Evolutionary conservation across 2,888 invertebrate genomes (phyloP).

Genomic region (Cheilosia vernalis): DNA sequence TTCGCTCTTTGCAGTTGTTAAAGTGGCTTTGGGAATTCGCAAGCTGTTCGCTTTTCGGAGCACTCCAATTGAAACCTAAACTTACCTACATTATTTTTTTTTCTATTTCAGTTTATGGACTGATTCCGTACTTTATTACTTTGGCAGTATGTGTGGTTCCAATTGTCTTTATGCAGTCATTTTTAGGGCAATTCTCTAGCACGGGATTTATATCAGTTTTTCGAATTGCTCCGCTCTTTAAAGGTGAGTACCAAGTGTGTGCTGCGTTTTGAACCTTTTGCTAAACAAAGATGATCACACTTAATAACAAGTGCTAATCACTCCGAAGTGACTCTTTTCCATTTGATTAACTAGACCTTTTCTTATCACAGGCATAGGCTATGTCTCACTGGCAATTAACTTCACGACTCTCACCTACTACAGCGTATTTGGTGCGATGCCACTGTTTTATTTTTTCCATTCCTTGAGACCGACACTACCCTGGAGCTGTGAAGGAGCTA

Average conservation of each 20-base stretch:
- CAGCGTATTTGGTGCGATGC: constrained; percentile 80
- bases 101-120: constrained; percentile 74
- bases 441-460: constrained; percentile 89
- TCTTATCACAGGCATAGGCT: constrained; percentile 90
- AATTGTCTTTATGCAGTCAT: constrained; percentile 93
- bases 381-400: constrained; percentile 91
- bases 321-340: too few species aligned
- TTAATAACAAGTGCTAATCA: neutral
- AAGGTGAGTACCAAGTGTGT: constrained; percentile 7
- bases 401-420: constrained; percentile 91
- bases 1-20: too few species aligned
- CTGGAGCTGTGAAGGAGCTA: constrained; percentile 89
- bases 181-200: constrained; percentile 93
- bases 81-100: neutral
- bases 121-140: constrained; percentile 84
- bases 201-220: constrained; percentile 92
- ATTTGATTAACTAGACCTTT: neutral
- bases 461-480: constrained; percentile 87
- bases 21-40: too few species aligned
- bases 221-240: constrained; percentile 84
- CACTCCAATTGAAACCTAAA: too few species aligned
- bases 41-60: too few species aligned
- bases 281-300: too few species aligned
- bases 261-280: neutral
- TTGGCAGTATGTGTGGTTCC: constrained; percentile 92